A percentile compares a stretch with the other conserved stretches of the same genome.
Conservation (phyloP, 2,888 invertebrate species). For the Plutella xylostella region DNA sequence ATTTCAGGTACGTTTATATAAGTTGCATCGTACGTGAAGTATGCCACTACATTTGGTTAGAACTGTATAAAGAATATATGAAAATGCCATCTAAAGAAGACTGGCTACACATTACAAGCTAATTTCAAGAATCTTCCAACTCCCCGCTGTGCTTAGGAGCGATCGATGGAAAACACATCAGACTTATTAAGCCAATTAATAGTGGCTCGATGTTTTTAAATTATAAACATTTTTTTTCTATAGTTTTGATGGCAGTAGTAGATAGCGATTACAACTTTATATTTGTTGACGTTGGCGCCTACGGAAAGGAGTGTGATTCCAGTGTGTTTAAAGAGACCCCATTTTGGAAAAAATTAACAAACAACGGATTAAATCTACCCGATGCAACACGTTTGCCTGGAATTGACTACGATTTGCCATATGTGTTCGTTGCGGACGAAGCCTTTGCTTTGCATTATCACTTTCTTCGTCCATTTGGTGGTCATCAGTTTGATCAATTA, state of each 20-base stretch:
- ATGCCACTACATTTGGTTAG: slow-evolving; percentile 9
- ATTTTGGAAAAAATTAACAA: slow-evolving; percentile 11
- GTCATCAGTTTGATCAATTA: slow-evolving; percentile 10
- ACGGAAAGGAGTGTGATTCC: slow-evolving; percentile 17
- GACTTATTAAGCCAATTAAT: neutral
- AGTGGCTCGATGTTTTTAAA: too few relatives aligned
- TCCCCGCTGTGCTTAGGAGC: too few relatives aligned
- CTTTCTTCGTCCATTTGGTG: slow-evolving; percentile 12
- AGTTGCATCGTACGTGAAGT: slow-evolving; percentile 7
- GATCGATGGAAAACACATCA: slow-evolving; percentile 13
- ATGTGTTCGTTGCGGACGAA: slow-evolving; percentile 11
- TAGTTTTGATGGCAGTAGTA: slow-evolving; percentile 3
- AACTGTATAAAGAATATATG: slow-evolving; percentile 8
- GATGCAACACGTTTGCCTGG: neutral
- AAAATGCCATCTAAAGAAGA: slow-evolving; percentile 12
- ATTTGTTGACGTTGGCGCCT: slow-evolving; percentile 9
- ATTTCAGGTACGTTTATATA: slow-evolving; percentile 11
- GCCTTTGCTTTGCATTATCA: slow-evolving; percentile 13
- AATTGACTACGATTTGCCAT: slow-evolving; percentile 3
- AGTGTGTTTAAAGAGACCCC: slow-evolving; percentile 14
- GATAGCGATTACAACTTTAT: neutral
- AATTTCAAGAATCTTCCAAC: slow-evolving; percentile 10
- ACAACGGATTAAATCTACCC: neutral
- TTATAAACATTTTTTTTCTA: too few relatives aligned
- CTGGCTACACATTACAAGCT: slow-evolving; percentile 10